Percentiles rank a stretch among this genome's conserved stretches.
These are phyloP conservation scores for Gadopsis bispinosus DNA, from an alignment of 2,797 vertebrate genomes.

Conservation along the genomic window DNA sequence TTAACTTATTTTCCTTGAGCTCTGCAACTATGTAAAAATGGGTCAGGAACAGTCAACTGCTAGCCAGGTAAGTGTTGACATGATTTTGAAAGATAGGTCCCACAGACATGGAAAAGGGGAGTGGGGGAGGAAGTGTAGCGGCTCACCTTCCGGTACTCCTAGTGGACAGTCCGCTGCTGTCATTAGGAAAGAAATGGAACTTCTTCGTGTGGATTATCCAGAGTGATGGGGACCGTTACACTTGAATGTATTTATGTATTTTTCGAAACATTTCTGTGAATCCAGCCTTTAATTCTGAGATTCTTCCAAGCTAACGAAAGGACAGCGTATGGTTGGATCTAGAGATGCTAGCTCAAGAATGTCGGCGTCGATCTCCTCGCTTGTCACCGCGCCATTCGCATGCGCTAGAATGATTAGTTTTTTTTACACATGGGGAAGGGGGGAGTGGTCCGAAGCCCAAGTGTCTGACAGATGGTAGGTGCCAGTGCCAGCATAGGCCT, in stretches of 20 bases:
- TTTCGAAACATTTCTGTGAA: neutral
- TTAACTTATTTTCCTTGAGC: constrained; percentile 5
- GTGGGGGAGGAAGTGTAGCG: neutral
- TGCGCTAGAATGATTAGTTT: constrained; percentile 40
- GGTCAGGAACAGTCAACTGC: constrained; percentile 3
- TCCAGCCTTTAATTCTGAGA: neutral
- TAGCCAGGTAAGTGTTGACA: constrained; percentile 3
- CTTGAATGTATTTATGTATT: too few relatives aligned
- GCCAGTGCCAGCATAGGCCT: constrained; percentile 67
- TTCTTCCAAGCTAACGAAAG: neutral
- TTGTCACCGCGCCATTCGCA: constrained; percentile 22
- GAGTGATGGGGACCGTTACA: neutral
- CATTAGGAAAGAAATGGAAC: constrained; percentile 4
- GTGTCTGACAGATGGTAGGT: constrained; percentile 77
- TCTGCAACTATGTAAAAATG: constrained; percentile 12
- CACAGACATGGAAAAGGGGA: neutral
- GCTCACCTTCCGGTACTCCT: neutral
- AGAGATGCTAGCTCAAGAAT: neutral
- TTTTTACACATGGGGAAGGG: neutral
- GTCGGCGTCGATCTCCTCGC: constrained; percentile 4
- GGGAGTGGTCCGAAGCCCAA: constrained; percentile 48
- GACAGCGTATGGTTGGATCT: too few relatives aligned
- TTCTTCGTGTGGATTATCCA: neutral
- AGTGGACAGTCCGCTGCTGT: neutral
- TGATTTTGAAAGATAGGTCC: constrained; percentile 14